Percentiles rank a stretch among this genome's conserved stretches.
Conservation (phyloP, 2,888 invertebrate species). For the Drosophila tanythrix region DNA sequence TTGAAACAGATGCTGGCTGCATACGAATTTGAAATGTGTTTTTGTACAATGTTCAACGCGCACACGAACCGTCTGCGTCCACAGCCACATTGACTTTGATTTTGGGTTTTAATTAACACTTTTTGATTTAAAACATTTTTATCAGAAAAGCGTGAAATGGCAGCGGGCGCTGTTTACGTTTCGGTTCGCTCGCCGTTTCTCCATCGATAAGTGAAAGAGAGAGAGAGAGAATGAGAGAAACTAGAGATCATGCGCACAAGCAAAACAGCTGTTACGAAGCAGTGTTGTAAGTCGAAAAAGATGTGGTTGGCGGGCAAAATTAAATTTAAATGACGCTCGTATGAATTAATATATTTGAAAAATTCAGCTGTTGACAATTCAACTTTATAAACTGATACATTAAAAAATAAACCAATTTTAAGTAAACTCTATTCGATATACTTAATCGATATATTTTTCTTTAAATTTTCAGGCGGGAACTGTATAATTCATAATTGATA, state of each 20-base stretch:
- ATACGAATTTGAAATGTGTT: conserved; percentile 23
- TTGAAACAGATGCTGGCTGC: conserved; percentile 48
- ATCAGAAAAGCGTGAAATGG: conserved; percentile 75
- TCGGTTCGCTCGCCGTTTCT: conserved; percentile 51
- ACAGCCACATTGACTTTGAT: conserved; percentile 79
- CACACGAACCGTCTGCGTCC: conserved; percentile 69
- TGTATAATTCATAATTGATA: conserved; percentile 51
- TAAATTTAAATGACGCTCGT: conserved; percentile 2
- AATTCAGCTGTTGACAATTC: not conserved
- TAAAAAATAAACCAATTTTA: not conserved
- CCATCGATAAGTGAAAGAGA: conserved; percentile 20
- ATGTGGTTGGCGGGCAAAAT: conserved; percentile 15
- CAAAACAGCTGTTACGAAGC: conserved; percentile 29
- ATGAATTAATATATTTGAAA: not conserved
- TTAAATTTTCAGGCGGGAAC: conserved; percentile 17
- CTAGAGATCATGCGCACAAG: conserved; percentile 50
- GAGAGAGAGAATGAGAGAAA: conserved; percentile 26
- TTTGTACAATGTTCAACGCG: conserved; percentile 52
- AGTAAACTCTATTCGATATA: conserved; percentile 13
- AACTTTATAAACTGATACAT: not conserved
- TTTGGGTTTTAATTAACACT: conserved; percentile 77
- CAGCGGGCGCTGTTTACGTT: conserved; percentile 75
- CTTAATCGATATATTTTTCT: conserved; percentile 20
- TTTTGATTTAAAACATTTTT: conserved; percentile 79
- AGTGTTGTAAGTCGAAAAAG: conserved; percentile 35